Evolutionary conservation across 2,113 vertebrate genomes (phyloP), one percentile per base, ranked within the genome.

Genomic region (Gymnobelideus leadbeateri): DNA sequence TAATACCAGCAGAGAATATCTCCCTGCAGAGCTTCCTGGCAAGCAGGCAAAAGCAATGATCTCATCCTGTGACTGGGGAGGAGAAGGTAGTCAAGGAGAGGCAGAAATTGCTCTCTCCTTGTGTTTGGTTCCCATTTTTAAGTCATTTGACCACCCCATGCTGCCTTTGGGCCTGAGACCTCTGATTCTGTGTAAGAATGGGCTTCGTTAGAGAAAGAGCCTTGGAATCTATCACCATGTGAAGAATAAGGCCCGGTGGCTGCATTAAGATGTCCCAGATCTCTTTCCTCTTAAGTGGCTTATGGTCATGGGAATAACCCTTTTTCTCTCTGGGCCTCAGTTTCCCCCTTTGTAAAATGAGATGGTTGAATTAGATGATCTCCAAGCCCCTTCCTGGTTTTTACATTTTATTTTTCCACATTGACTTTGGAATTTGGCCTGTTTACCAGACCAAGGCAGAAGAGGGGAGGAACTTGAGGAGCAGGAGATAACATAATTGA

Each of bases 1-100:
- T 90, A 90, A 49, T 51, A 90, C 89, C 89, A 47, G 46, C 47
- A 90, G 46, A 51, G 49, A 49, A 90, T 90, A 51, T 90, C 24
- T 90, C 68, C 68, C 68, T 84, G 68, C 68, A 84, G n/a, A 84
- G 68, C 68, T 84, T 84, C 68, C 68, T 84, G 68, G 68, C 68
- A 84, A 43, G n/a, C 68, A 84, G n/a, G 68, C n/a, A 84, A 84
- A 84, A 84, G n/a, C 68, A 84, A 84, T 84, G 68, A 84, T 84
- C 68, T 84, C 68, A 84, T 84, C 68, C 68, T 84, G 7, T 84
- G n/a, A 84, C 43, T 84, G 68, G 68, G 68, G 68, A 43, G 68
- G 68, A 43, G 68, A 84, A n/a, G 68, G 68, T 21, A 84, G 68
- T n/a, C 68, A 84, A 84, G 68, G 68, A 84, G 68, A 84, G 61